Evolutionary conservation across 2,797 vertebrate genomes (phyloP).

Genomic region (Peromyscus aztecus): DNA sequence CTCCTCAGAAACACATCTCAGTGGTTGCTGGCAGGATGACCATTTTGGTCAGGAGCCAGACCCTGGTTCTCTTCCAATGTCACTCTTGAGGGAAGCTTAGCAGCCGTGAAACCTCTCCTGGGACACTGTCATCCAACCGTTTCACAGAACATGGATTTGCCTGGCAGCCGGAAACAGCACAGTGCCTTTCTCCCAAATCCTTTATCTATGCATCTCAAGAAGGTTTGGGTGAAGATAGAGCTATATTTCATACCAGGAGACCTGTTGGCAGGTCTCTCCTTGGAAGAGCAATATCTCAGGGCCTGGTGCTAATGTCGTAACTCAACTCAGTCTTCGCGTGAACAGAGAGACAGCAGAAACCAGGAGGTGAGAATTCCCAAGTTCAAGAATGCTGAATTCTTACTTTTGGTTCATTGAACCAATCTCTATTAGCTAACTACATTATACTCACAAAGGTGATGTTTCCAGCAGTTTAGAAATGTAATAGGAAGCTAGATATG

Average conservation of each 20-base stretch:
- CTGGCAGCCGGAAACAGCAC: conserved; percentile 74
- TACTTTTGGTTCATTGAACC: conserved; percentile 19
- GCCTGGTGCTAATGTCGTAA: not conserved
- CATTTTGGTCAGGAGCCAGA: conserved; percentile 69
- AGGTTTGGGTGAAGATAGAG: not conserved
- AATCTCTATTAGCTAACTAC: conserved; percentile 20
- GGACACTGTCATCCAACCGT: conserved; percentile 72
- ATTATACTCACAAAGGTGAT: not conserved
- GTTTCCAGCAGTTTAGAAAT: not conserved
- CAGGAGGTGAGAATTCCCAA: not conserved
- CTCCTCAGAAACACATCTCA: conserved; percentile 16
- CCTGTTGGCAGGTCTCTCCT: conserved; percentile 37
- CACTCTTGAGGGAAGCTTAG: conserved; percentile 61
- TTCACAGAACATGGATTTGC: conserved; percentile 72
- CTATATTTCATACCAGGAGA: conserved; percentile 27
- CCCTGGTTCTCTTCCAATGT: conserved; percentile 57
- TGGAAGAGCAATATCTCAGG: not conserved
- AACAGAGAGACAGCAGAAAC: conserved; percentile 17
- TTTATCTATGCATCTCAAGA: conserved; percentile 75
- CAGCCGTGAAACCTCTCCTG: conserved; percentile 61
- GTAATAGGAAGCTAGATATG: not conserved
- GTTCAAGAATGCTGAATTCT: not conserved
- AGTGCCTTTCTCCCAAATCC: conserved; percentile 69
- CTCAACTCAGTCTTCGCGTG: not conserved
- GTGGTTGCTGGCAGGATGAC: conserved; percentile 57